These are phyloP conservation scores for Rhinoderma darwinii DNA, from an alignment of 2,113 vertebrate species.

Conservation along the genomic window DNA sequence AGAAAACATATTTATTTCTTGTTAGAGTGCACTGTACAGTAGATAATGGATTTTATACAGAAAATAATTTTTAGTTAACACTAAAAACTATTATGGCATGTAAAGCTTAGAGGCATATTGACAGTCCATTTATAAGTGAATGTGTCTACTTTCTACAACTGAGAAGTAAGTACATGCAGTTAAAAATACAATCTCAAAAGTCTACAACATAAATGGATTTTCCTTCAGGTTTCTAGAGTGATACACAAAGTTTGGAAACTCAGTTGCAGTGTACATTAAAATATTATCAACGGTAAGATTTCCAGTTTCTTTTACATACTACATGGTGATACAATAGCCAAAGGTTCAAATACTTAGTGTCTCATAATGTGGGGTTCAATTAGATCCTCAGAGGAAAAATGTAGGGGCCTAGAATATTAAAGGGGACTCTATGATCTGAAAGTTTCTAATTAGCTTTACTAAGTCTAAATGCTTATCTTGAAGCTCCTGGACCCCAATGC, in stretches of 20 bases:
- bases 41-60: constrained; percentile 4
- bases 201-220: not conserved
- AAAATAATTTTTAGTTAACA: not conserved
- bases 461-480: too few species aligned
- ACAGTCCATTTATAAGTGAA: not conserved
- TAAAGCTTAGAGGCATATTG: not conserved
- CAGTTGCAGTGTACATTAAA: not conserved
- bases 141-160: not conserved
- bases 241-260: not conserved
- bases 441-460: too few species aligned
- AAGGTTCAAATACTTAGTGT: too few species aligned
- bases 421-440: too few species aligned
- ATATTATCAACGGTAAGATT: too few species aligned
- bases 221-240: not conserved
- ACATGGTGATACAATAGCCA: too few species aligned
- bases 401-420: too few species aligned
- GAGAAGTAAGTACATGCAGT: too few species aligned
- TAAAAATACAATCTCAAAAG: not conserved
- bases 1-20: constrained; percentile 18
- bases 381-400: too few species aligned
- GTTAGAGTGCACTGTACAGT: not conserved
- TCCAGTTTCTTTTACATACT: too few species aligned
- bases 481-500: not conserved
- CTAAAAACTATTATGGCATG: not conserved
- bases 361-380: too few species aligned